Evolutionary conservation across 2,888 invertebrate species (phyloP).

Genomic region (Ethmia dodecea): DNA sequence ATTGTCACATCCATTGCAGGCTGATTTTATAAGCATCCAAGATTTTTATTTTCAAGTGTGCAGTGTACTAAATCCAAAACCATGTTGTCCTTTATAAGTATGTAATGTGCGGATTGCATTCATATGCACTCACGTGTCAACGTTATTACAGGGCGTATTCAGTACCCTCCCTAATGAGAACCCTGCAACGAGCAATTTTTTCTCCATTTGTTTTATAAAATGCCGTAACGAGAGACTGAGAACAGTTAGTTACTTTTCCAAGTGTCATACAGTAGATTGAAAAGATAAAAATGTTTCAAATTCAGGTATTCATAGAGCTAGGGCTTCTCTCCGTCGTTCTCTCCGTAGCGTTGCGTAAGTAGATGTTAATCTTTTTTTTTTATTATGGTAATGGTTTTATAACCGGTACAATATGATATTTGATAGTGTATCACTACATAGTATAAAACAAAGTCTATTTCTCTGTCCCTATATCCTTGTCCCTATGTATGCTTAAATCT

Average conservation of each 20-base stretch:
- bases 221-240: constrained; percentile 19
- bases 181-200: constrained; percentile 43
- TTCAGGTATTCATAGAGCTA: constrained; percentile 20
- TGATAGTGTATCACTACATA: too few species aligned
- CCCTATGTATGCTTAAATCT: too few species aligned
- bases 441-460: too few species aligned
- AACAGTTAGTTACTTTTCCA: constrained; percentile 26
- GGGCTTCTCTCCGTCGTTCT: constrained; percentile 24
- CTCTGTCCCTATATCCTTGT: too few species aligned
- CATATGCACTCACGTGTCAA: constrained; percentile 15
- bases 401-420: not conserved
- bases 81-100: too few species aligned
- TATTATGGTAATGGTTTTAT: not conserved
- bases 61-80: too few species aligned
- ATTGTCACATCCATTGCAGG: too few species aligned
- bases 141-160: constrained; percentile 19
- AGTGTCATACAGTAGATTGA: constrained; percentile 24
- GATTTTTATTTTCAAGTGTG: too few species aligned
- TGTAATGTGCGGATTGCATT: not conserved
- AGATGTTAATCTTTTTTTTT: constrained; percentile 16
- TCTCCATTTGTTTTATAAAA: constrained; percentile 44
- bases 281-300: constrained; percentile 26
- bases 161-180: constrained; percentile 38
- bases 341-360: constrained; percentile 44
- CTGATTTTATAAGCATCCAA: too few species aligned